Base-by-base conservation (phyloP, 2,113 vertebrate species). In the Asarcornis scutulata region DNA sequence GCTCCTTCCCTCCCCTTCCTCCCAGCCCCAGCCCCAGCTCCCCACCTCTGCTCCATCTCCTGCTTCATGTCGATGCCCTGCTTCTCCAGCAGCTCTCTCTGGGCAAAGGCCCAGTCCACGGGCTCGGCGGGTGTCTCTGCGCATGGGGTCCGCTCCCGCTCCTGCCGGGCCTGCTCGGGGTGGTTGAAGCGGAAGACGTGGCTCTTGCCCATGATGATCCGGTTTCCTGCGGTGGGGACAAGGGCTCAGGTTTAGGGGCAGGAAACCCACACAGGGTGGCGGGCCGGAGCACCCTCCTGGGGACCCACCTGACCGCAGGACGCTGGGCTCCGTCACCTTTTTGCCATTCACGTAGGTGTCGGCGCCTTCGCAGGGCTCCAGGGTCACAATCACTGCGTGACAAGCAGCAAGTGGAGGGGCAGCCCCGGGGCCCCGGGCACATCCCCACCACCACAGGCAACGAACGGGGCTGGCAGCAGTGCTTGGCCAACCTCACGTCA, bases 51-150 rank as follows among this genome's bases (percentile, higher is more conserved):
- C 80, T 99, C 99, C 99, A 99, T 99, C 97, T 99, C 99, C 96
- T 99, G 99, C 93, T 99, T 99, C 99, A 99, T 99, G 97, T 99
- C 99, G 0, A 99, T 99, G 95, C 99, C 99, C 95, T 99, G 99
- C 86, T 99, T 99, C 59, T 99, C 99, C 95, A 99, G 98, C 87
- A 99, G 98, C 97, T 99, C 99, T 2, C 99, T 98, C 97, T 99
- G 99, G 29, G 99, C 99, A 0, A 99, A 99, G 22, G 99, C 99
- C 99, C 99, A 99, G 98, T 99, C 99, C 89, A 99, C 99, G 0
- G 99, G 99, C 96, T 99, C 99, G 0, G 97, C 97, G 0, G 99
- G 99, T 0, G 99, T 99, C 86, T 99, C 99, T 0, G 99, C 98
- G 0, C 99, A 99, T 0, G 99, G 99, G 0, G 99, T 99, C 82